A percentile compares a stretch with the other conserved stretches of the same genome.
These are phyloP conservation scores for Lampris incognitus DNA, from an alignment of 2,113 vertebrate genomes.

Conservation along the genomic window DNA sequence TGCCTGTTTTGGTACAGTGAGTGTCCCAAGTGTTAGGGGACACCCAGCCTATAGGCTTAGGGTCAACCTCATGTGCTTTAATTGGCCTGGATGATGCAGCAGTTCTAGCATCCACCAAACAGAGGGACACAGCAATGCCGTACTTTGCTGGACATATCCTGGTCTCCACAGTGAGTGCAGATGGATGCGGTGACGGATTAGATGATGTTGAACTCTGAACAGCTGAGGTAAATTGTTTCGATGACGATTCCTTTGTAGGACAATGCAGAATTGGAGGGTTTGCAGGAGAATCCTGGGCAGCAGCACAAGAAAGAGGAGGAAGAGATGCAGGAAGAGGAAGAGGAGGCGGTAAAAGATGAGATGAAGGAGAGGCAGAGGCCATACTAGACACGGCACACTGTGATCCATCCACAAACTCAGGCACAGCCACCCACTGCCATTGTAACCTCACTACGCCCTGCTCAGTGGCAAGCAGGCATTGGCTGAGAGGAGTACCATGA, in stretches of 20 bases:
- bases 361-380: conserved; percentile 49
- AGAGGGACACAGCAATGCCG: conserved; percentile 75
- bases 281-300: conserved; percentile 26
- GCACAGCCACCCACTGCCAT: conserved; percentile 86
- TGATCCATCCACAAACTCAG: conserved; percentile 83
- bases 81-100: conserved; percentile 68
- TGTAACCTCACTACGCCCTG: conserved; percentile 83
- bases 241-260: conserved; percentile 36
- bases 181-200: not conserved
- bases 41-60: conserved; percentile 65
- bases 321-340: conserved; percentile 49
- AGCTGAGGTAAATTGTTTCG: conserved; percentile 14
- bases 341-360: conserved; percentile 38
- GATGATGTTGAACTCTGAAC: conserved; percentile 37
- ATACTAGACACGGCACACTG: conserved; percentile 59
- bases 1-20: conserved; percentile 41
- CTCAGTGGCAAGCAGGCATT: conserved; percentile 86
- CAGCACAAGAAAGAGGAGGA: conserved; percentile 18
- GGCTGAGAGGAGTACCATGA: conserved; percentile 76
- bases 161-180: conserved; percentile 25
- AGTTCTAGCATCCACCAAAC: conserved; percentile 69
- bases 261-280: conserved; percentile 27
- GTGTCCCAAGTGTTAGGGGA: conserved; percentile 79
- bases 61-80: conserved; percentile 75
- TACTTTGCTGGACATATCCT: conserved; percentile 69